phyloP scores from a whole-genome alignment of 2,888 invertebrate genomes.

The Eupithecia centaureata region DNA sequence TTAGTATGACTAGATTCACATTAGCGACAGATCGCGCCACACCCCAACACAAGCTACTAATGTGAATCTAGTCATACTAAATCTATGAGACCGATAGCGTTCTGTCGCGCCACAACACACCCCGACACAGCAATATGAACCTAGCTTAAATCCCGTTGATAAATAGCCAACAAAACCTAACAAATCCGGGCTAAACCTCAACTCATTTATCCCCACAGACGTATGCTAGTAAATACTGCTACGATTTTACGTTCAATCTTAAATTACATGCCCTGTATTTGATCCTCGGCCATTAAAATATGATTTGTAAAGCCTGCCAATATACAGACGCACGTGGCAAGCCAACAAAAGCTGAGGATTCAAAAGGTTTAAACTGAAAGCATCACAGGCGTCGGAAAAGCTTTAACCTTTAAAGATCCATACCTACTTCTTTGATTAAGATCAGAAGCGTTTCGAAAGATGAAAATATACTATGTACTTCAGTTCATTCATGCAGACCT shows the following conservation, averaged over 20 bases:
- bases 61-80: too few species aligned
- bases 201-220: background rate
- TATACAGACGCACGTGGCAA: slow-evolving; percentile 10
- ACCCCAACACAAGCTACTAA: too few species aligned
- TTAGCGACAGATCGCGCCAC: too few species aligned
- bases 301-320: slow-evolving; percentile 6
- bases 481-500: slow-evolving; percentile 23
- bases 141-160: background rate
- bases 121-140: too few species aligned
- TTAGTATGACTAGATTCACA: too few species aligned
- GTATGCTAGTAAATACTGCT: background rate
- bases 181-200: background rate
- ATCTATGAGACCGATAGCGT: too few species aligned
- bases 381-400: slow-evolving; percentile 17
- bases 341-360: slow-evolving; percentile 16
- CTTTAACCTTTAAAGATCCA: background rate
- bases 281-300: slow-evolving; percentile 11
- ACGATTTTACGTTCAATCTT: background rate
- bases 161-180: background rate
- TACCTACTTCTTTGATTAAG: slow-evolving; percentile 1
- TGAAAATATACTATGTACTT: background rate
- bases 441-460: background rate
- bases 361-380: slow-evolving; percentile 15
- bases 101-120: too few species aligned
- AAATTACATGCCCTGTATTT: slow-evolving; percentile 9